Evolutionary conservation across 2,113 vertebrate genomes (phyloP).

Genomic region (Cervus canadensis): DNA sequence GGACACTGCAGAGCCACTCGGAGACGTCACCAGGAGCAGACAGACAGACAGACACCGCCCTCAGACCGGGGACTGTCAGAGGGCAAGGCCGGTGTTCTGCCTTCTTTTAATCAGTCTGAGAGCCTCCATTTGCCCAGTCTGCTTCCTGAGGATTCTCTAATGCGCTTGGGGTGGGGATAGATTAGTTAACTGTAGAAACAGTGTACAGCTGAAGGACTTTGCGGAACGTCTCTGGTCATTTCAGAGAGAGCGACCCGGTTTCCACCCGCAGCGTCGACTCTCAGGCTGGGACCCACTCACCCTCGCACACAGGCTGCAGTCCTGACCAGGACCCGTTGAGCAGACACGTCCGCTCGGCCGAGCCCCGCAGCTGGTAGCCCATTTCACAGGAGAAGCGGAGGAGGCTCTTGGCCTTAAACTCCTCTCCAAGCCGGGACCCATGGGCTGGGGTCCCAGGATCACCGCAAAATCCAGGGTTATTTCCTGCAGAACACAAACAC

Average conservation of each 20-base stretch:
- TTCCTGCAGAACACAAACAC: constrained; percentile 80
- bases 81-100: too few relatives aligned
- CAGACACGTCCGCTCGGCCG: constrained; percentile 89
- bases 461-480: constrained; percentile 88
- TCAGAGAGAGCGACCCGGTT: fast-evolving
- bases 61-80: too few relatives aligned
- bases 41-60: neutral
- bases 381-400: constrained; percentile 95
- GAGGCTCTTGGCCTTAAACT: constrained; percentile 92
- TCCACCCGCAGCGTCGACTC: neutral
- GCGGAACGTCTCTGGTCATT: fast-evolving
- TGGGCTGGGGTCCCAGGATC: constrained; percentile 93
- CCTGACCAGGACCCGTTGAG: constrained; percentile 93
- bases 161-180: fast-evolving
- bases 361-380: constrained; percentile 90
- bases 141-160: too few relatives aligned
- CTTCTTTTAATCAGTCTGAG: too few relatives aligned
- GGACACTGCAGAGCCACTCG: too few relatives aligned
- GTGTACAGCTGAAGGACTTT: fast-evolving
- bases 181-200: neutral
- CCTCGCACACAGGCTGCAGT: constrained; percentile 91
- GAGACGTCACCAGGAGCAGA: too few relatives aligned
- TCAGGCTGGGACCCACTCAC: constrained; percentile 68
- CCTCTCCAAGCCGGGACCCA: constrained; percentile 91
- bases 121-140: too few relatives aligned